These are phyloP conservation scores for Dendropsophus ebraccatus DNA, from an alignment of 2,113 vertebrate species.

Conservation along the genomic window DNA sequence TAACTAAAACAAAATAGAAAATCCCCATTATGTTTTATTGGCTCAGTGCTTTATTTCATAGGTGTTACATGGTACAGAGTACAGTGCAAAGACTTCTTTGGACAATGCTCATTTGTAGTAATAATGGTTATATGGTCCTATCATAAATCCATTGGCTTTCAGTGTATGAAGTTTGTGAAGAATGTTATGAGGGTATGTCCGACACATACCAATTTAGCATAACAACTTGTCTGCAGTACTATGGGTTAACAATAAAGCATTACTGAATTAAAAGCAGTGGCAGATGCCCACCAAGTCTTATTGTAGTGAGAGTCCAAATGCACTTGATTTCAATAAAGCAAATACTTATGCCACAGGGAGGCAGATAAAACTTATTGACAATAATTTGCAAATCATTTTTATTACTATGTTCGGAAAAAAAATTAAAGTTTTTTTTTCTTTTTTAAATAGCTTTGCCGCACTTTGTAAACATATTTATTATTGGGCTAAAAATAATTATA, in stretches of 20 bases:
- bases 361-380: not conserved
- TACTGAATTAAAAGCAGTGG: not conserved
- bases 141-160: conserved; percentile 19
- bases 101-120: conserved; percentile 8
- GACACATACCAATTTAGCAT: not conserved
- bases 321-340: not conserved
- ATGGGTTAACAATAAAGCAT: conserved; percentile 8
- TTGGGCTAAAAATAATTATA: no score
- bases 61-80: conserved; percentile 22
- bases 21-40: conserved; percentile 1
- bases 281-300: not conserved
- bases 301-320: conserved; percentile 1
- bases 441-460: not conserved
- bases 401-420: not conserved
- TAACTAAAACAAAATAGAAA: conserved; percentile 18
- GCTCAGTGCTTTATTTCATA: conserved; percentile 43
- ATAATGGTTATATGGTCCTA: conserved; percentile 13
- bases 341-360: not conserved
- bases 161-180: not conserved
- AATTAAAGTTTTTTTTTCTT: conserved; percentile 5
- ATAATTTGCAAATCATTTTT: not conserved
- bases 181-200: not conserved
- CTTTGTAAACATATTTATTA: conserved; percentile 6
- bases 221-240: conserved; percentile 5
- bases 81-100: conserved; percentile 21